These are phyloP conservation scores for Metaphire vulgaris DNA, from an alignment of 1,140 invertebrate species.

Conservation along the genomic window DNA sequence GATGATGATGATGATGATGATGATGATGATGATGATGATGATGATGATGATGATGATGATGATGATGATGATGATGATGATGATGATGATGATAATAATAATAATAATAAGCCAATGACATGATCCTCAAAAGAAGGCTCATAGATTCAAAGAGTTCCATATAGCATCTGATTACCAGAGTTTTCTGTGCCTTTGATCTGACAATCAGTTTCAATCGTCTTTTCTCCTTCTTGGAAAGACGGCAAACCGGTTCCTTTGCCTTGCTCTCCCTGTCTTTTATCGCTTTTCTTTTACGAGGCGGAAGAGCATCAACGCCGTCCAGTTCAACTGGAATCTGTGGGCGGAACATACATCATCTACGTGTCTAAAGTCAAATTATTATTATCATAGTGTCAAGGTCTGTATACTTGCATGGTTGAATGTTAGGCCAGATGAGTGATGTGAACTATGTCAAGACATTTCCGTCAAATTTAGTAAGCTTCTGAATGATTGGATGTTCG, in stretches of 20 bases:
- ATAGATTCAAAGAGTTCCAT: too few species aligned
- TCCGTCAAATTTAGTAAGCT: too few species aligned
- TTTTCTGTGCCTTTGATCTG: not conserved
- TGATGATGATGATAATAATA: slow-evolving; percentile 1
- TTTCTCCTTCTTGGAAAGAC: not conserved
- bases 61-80: slow-evolving; percentile 10
- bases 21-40: slow-evolving; percentile 1
- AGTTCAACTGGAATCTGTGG: too few species aligned
- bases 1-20: slow-evolving; percentile 11
- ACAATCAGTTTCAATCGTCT: not conserved
- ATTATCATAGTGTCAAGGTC: too few species aligned
- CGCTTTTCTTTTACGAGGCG: not conserved
- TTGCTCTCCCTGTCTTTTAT: not conserved
- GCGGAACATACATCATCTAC: too few species aligned
- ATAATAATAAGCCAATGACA: not conserved
- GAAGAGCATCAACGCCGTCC: not conserved
- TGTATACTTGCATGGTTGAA: too few species aligned
- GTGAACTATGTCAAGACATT: too few species aligned
- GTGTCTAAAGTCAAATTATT: too few species aligned
- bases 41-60: not conserved
- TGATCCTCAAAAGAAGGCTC: not conserved
- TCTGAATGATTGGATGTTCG: too few species aligned
- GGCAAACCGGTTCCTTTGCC: not conserved
- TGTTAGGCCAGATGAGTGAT: too few species aligned
- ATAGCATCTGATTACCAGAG: not conserved